A percentile compares a stretch with the other conserved stretches of the same genome.
Conservation (phyloP, 2,797 vertebrate species). For the Lithobates pipiens region DNA sequence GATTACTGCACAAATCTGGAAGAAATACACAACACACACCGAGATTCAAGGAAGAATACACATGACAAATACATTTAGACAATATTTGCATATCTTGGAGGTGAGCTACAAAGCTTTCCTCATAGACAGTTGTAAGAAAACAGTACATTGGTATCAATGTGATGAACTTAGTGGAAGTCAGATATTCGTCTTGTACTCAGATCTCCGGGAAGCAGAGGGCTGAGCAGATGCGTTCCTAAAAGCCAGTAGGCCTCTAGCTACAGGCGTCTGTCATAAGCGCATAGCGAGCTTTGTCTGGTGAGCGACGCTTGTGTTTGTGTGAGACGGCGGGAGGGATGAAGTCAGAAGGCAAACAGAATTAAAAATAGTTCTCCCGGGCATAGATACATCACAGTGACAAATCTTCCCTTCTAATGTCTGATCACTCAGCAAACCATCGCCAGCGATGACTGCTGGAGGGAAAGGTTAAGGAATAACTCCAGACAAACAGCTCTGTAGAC, state of each 20-base stretch:
- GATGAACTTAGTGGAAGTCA: constrained; percentile 23
- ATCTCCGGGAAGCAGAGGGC: not conserved
- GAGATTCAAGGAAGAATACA: too few relatives aligned
- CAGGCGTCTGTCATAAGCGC: constrained; percentile 1
- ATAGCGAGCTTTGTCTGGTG: not conserved
- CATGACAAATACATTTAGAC: too few relatives aligned
- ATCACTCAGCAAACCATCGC: not conserved
- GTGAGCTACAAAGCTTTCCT: not conserved
- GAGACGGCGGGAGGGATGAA: constrained; percentile 1
- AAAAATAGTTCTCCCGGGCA: not conserved
- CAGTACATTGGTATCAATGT: constrained; percentile 11
- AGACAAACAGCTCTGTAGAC: not conserved
- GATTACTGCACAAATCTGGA: too few relatives aligned
- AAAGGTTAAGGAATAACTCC: not conserved
- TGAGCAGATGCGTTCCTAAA: constrained; percentile 13
- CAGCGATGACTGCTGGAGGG: not conserved
- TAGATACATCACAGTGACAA: not conserved
- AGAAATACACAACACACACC: too few relatives aligned
- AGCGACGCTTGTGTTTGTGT: not conserved
- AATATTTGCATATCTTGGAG: too few relatives aligned
- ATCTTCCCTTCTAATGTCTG: not conserved
- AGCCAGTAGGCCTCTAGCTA: not conserved
- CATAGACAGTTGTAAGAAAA: not conserved
- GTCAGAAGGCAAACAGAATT: not conserved
- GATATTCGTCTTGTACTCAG: constrained; percentile 14